Evolutionary conservation across 2,113 vertebrate genomes (phyloP).

Genomic region (Pteronura brasiliensis): DNA sequence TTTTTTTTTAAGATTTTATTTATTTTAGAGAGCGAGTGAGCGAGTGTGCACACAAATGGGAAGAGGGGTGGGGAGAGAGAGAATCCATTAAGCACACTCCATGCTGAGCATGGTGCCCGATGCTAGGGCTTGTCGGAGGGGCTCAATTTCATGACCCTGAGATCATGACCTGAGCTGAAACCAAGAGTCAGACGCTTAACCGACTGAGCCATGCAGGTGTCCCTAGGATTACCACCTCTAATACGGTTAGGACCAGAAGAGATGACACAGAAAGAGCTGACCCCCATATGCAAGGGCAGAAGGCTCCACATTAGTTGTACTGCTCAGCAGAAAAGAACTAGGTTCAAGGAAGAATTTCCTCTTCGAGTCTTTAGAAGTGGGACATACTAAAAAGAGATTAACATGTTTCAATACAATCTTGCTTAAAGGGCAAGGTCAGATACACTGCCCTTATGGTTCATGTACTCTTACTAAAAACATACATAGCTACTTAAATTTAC

Average conservation of each 20-base stretch:
- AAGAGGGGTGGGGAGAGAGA: neutral
- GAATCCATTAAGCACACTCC: neutral
- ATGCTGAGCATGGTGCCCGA: neutral
- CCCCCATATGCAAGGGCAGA: neutral
- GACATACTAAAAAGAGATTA: neutral
- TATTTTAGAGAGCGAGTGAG: neutral
- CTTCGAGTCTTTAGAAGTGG: neutral
- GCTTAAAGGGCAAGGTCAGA: neutral
- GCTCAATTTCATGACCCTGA: neutral
- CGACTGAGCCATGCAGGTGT: neutral
- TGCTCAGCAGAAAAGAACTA: neutral
- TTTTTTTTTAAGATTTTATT: neutral
- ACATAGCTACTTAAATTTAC: neutral
- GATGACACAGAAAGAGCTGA: neutral
- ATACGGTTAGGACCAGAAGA: neutral
- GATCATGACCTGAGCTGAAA: neutral
- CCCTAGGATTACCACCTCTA: neutral
- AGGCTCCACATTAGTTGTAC: neutral
- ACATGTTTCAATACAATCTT: slow-evolving; percentile 4
- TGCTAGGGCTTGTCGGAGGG: neutral
- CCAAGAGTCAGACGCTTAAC: neutral
- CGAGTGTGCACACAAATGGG: neutral
- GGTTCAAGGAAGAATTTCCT: neutral
- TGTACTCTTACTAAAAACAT: neutral
- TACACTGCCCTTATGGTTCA: neutral